Evolutionary conservation across 2,888 invertebrate genomes (phyloP).

Genomic region (Nymphalis c-album): DNA sequence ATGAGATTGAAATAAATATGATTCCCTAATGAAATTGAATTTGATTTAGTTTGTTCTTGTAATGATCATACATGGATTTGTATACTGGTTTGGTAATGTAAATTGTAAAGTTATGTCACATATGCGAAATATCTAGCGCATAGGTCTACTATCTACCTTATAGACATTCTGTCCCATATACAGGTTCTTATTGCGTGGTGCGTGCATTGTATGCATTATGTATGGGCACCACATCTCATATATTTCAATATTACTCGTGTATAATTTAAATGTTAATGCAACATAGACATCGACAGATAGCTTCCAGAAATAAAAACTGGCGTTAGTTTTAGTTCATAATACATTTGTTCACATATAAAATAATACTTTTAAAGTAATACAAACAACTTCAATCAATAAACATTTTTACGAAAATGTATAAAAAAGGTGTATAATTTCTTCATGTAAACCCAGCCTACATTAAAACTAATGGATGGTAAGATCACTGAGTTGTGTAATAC

Average conservation of each 20-base stretch:
- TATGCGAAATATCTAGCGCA: too few species aligned
- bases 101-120: not conserved
- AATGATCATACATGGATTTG: not conserved
- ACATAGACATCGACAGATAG: too few species aligned
- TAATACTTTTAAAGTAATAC: not conserved
- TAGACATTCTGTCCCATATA: too few species aligned
- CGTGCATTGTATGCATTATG: too few species aligned
- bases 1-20: not conserved
- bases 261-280: not conserved
- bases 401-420: slow-evolving; percentile 3
- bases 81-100: too few species aligned
- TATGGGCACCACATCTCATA: not conserved
- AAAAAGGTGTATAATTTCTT: not conserved
- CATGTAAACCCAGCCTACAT: slow-evolving; percentile 13
- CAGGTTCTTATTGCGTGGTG: too few species aligned
- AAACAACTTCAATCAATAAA: not conserved
- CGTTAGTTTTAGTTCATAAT: not conserved
- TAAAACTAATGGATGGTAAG: slow-evolving; percentile 8
- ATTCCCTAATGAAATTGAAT: not conserved
- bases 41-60: not conserved
- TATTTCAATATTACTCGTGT: not conserved
- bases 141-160: too few species aligned
- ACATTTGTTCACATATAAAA: not conserved
- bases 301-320: not conserved
- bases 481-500: slow-evolving; percentile 7